These are phyloP conservation scores for Eupithecia dodoneata DNA, from an alignment of 2,888 invertebrate genomes.

Conservation along the genomic window DNA sequence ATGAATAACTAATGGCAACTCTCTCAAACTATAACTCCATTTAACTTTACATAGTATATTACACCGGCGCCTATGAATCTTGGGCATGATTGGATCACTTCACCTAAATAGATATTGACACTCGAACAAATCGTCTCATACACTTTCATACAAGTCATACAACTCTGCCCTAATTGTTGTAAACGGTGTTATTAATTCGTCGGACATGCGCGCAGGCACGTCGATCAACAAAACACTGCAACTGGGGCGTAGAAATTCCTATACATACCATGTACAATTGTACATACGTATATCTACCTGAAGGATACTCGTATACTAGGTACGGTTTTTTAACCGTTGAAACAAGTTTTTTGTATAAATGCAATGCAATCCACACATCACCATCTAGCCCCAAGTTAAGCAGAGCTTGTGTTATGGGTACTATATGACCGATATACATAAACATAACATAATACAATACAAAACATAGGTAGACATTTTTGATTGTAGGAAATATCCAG, in stretches of 20 bases:
- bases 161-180: conserved; percentile 36
- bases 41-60: neutral
- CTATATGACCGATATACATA: too few relatives aligned
- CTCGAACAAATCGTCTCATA: conserved; percentile 23
- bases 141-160: conserved; percentile 13
- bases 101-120: conserved; percentile 31
- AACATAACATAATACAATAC: too few relatives aligned
- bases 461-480: too few relatives aligned
- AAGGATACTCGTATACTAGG: too few relatives aligned
- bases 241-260: neutral
- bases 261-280: neutral
- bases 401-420: too few relatives aligned
- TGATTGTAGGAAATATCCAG: too few relatives aligned
- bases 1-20: neutral
- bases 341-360: too few relatives aligned
- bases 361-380: too few relatives aligned
- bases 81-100: conserved; percentile 25
- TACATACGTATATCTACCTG: neutral
- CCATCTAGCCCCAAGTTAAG: too few relatives aligned
- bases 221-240: conserved; percentile 21
- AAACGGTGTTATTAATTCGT: conserved; percentile 41
- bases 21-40: neutral
- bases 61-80: conserved; percentile 18
- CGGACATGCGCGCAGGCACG: conserved; percentile 24
- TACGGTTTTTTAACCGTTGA: too few relatives aligned